Base-by-base conservation (phyloP, 2,797 vertebrate species). In the Australoheros facetus region DNA sequence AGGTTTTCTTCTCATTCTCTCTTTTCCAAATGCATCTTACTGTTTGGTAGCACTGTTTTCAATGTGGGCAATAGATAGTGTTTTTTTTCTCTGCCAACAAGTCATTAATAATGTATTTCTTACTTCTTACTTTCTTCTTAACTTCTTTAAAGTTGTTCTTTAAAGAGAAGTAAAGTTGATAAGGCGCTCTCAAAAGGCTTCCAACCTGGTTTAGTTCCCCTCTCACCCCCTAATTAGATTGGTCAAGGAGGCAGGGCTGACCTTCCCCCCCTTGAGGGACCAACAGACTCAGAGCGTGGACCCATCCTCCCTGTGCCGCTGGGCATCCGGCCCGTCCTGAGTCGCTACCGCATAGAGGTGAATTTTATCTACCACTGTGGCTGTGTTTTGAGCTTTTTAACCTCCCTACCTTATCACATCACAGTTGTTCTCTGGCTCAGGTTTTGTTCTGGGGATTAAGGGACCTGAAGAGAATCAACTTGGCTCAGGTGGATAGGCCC, bases 271-370 rank as follows among this genome's bases (percentile, higher is more conserved):
- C 95, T 99, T 0, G 96, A 98, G 0, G 97, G 96, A 4, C 96
- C 97, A 0, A 96, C 96, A 1, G 98, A 99, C 79, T 23, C 93
- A 1, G 98, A 99, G 78, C 93, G 93, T 4, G 98, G 98, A 2
- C 98, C 98, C 76, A 97, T 99, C 91, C 94, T 99, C 62, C 97
- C 98, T 0, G 98, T 99, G 80, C 98, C 98, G 0, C 5, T 98
- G 88, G 98, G 98, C 28, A 98, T 99, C 84, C 94, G 98, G 10
- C 98, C 98, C 0, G 94, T 99, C 82, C 95, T 99, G 88, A 99
- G 97, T 88, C 97, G 97, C 91, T 99, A 99, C 91, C 96, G 98
- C 66, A 97, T 99, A 23, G 98, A 99, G 97, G 98, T 98, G 64
- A 92, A 80, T 56, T 73, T n/a, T 7, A 56, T 71, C 37, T 69